A percentile compares a stretch with the other conserved stretches of the same genome.
Conservation (phyloP, 37 sponge, comb jelly and placozoan genomes). For the Dysidea cf. avara region DNA sequence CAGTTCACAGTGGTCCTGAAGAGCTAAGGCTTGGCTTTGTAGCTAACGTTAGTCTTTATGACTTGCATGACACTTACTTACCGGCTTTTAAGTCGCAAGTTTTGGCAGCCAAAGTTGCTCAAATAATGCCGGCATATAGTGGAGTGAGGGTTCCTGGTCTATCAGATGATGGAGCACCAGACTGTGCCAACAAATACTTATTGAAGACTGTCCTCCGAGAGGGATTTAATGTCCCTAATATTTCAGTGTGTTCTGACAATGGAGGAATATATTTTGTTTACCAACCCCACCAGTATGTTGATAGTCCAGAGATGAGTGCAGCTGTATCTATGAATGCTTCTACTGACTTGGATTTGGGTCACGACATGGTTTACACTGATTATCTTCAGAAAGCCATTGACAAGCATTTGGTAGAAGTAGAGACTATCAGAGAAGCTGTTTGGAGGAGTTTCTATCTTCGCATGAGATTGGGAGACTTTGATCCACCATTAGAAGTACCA, state of each 20-base stretch:
- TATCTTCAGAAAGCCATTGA: constrained; percentile 40
- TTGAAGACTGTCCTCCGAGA: constrained; percentile 54
- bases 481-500: constrained; percentile 44
- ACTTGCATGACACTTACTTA: constrained; percentile 70
- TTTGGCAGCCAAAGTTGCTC: too few relatives aligned
- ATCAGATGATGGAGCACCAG: constrained; percentile 79
- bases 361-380: constrained; percentile 42
- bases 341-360: constrained; percentile 68
- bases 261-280: constrained; percentile 39
- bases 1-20: constrained; percentile 78
- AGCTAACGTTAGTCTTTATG: constrained; percentile 58
- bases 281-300: constrained; percentile 39
- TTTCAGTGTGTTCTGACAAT: constrained; percentile 68
- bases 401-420: constrained; percentile 11
- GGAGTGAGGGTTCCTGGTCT: constrained; percentile 36
- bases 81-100: constrained; percentile 78
- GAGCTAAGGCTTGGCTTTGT: constrained; percentile 23
- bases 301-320: constrained; percentile 34
- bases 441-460: too few relatives aligned
- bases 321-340: constrained; percentile 72
- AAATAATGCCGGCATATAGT: constrained; percentile 82
- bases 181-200: constrained; percentile 68
- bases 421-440: too few relatives aligned
- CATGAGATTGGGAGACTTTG: constrained; percentile 71
- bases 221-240: constrained; percentile 59